Conservation (phyloP, 2,888 invertebrate genomes). For the Brenthis daphne region DNA sequence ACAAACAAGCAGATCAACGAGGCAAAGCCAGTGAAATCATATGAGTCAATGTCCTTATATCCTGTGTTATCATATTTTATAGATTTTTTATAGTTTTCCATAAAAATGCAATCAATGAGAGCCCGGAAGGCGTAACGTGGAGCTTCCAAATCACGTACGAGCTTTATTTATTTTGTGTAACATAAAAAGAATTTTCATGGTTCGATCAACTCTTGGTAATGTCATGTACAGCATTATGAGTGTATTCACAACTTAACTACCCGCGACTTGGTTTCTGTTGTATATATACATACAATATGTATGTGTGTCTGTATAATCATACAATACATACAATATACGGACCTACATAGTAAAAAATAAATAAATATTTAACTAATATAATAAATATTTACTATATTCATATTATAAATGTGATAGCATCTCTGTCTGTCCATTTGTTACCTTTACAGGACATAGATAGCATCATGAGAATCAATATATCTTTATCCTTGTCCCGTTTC, state of each 20-base stretch:
- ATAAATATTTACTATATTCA: too few relatives aligned
- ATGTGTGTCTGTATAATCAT: background rate
- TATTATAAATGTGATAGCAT: too few relatives aligned
- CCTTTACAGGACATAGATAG: too few relatives aligned
- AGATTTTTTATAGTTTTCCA: slow-evolving; percentile 19
- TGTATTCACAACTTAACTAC: background rate
- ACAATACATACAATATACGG: too few relatives aligned
- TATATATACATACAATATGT: background rate
- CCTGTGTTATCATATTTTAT: slow-evolving; percentile 17
- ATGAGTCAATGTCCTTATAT: slow-evolving; percentile 18
- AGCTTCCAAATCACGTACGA: slow-evolving; percentile 33
- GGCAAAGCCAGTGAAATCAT: background rate
- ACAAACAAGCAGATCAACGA: too few relatives aligned
- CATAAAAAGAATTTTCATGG: slow-evolving; percentile 41
- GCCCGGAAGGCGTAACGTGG: slow-evolving; percentile 34
- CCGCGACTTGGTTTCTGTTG: background rate
- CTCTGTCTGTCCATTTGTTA: too few relatives aligned
- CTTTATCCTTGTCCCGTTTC: too few relatives aligned
- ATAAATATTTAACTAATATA: too few relatives aligned
- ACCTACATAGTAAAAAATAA: too few relatives aligned
- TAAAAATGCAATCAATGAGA: slow-evolving; percentile 25
- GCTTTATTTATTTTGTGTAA: slow-evolving; percentile 42
- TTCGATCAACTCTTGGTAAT: slow-evolving; percentile 36
- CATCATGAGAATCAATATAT: too few relatives aligned
- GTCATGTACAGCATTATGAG: slow-evolving; percentile 21